Conservation (phyloP, 2,797 vertebrate species). For the Lagocephalus sceleratus region DNA sequence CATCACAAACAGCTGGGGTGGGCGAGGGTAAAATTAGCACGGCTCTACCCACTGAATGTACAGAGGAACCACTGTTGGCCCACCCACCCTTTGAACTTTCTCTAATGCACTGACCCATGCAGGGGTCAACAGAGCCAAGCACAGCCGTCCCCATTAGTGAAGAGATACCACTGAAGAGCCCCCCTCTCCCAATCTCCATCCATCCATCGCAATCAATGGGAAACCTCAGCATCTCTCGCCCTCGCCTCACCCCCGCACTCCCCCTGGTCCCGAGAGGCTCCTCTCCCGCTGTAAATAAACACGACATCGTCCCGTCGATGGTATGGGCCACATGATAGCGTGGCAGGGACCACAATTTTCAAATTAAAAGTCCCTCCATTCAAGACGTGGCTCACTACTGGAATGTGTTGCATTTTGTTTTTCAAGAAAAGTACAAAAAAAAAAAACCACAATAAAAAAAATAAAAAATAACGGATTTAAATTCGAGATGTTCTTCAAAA, state of each 20-base stretch:
- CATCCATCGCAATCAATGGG: slow-evolving; percentile 30
- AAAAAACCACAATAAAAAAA: slow-evolving; percentile 42
- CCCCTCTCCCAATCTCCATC: slow-evolving; percentile 28
- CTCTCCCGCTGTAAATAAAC: slow-evolving; percentile 73
- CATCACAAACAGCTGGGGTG: slow-evolving; percentile 26
- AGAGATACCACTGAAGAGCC: slow-evolving; percentile 42
- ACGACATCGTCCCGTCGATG: slow-evolving; percentile 62
- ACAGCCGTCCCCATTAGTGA: slow-evolving; percentile 50
- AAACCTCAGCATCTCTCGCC: slow-evolving; percentile 42
- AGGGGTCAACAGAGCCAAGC: slow-evolving; percentile 62
- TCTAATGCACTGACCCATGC: slow-evolving; percentile 65
- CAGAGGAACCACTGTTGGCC: slow-evolving; percentile 67
- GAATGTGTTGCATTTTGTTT: slow-evolving; percentile 84
- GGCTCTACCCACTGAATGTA: slow-evolving; percentile 74
- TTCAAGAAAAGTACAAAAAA: slow-evolving; percentile 74
- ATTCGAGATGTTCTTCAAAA: slow-evolving; percentile 71
- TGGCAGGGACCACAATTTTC: slow-evolving; percentile 63
- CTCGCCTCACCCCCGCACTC: slow-evolving; percentile 31
- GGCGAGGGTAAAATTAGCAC: slow-evolving; percentile 35
- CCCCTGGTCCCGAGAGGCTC: slow-evolving; percentile 44
- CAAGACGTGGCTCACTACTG: slow-evolving; percentile 78
- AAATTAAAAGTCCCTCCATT: slow-evolving; percentile 70
- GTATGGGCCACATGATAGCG: slow-evolving; percentile 76
- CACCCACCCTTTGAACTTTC: slow-evolving; percentile 41
- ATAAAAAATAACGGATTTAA: slow-evolving; percentile 57